Evolutionary conservation across 2,113 vertebrate genomes (phyloP), one percentile per base, ranked within the genome.

Genomic region (Spermophilus dauricus): DNA sequence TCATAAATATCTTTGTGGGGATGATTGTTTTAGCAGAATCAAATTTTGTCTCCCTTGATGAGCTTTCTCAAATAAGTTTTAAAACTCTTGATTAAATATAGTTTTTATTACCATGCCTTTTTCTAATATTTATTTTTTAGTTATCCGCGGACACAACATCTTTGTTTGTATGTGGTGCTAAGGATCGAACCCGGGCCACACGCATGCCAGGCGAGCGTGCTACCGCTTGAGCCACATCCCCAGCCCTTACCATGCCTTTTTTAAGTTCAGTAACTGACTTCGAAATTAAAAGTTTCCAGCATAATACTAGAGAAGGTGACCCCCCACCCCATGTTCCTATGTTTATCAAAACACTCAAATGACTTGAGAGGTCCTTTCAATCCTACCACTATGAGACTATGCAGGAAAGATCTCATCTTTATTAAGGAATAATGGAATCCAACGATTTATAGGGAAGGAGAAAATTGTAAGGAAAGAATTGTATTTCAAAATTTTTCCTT

Each of bases 261-360:
- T 76, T 76, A 70, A 83, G 58, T 81, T 77, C 14, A 70, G 11
- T 94, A 61, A 89, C 32, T 93, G 86, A 83, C 63, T 91, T 89
- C 28, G 1, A 22, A 89, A 94, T 53, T 84, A 34, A 73, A 63
- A 70, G 28, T 92, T 90, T 67, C 82, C 69, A 78, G n/a, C 39
- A 56, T 34, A 61, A 42, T 32, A 34, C 11, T 37, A 63, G 17
- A 92, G 51, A 94, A 72, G 37, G 7, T 17, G 77, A 5, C 3
- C 67, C 8, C 48, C 48, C 45, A 45, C 45, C 42, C 37, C 1
- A n/a, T 4, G 14, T 90, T 13, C 16, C 45, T 72, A 4, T 69
- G 13, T 85, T 69, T 32, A 32, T 22, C 48, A 76, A 78, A 65
- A 69, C 18, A 85, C 30, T 22, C 7, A 45, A 51, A 32, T 4